phyloP scores from a whole-genome alignment of 1,140 invertebrate genomes.

The Aricia agestis region DNA sequence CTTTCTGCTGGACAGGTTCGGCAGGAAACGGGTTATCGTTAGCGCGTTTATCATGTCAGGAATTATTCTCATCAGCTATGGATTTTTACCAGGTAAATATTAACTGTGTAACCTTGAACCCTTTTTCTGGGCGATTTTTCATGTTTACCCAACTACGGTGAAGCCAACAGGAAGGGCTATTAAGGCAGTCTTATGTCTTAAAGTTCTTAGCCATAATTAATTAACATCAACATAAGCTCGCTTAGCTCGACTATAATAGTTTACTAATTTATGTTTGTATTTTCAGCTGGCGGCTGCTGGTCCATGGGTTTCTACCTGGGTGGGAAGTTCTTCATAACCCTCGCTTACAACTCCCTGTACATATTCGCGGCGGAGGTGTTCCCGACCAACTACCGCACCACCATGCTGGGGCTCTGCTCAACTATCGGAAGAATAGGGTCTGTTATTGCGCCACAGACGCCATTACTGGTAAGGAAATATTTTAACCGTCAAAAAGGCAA shows the following conservation, averaged over 20 bases:
- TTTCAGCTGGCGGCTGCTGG: conserved; percentile 53
- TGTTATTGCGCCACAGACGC: conserved; percentile 81
- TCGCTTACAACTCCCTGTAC: conserved; percentile 80
- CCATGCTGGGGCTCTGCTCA: conserved; percentile 81
- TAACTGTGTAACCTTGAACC: no score
- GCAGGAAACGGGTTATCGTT: conserved; percentile 79
- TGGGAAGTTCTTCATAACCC: conserved; percentile 82
- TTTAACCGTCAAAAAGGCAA: neutral
- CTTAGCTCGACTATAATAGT: no score
- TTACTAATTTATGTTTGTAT: neutral
- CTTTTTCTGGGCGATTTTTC: no score
- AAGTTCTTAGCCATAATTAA: no score
- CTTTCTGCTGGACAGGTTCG: conserved; percentile 79
- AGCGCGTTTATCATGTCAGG: conserved; percentile 79
- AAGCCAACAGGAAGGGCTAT: no score
- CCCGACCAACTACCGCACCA: conserved; percentile 81
- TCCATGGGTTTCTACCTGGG: conserved; percentile 76
- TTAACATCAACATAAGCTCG: no score
- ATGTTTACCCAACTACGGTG: no score
- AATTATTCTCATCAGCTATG: conserved; percentile 61
- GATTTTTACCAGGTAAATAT: conserved; percentile 56
- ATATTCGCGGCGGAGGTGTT: conserved; percentile 84
- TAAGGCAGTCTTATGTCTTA: no score
- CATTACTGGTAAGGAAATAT: conserved; percentile 70
- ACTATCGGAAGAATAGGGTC: conserved; percentile 83